Evolutionary conservation across 2,888 invertebrate genomes (phyloP).

Genomic region (Parnassius glacialis): DNA sequence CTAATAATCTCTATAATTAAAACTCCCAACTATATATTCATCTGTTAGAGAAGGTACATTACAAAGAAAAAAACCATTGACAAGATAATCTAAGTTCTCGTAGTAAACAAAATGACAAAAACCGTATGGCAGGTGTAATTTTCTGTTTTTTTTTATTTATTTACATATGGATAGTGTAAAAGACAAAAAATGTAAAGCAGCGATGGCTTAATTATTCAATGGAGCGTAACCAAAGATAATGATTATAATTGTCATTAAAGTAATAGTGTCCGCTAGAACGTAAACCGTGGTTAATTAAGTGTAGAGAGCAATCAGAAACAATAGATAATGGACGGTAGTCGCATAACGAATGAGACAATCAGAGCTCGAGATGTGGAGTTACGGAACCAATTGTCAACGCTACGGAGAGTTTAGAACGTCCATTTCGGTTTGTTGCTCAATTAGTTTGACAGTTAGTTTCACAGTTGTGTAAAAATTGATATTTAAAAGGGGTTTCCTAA

Average conservation of each 20-base stretch:
- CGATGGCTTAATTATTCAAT: slow-evolving; percentile 56
- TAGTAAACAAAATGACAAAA: slow-evolving; percentile 24
- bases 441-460: slow-evolving; percentile 12
- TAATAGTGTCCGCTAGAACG: slow-evolving; percentile 52
- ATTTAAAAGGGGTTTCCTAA: no score
- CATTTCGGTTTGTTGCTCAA: slow-evolving; percentile 17
- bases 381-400: slow-evolving; percentile 50
- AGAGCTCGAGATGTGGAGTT: slow-evolving; percentile 26
- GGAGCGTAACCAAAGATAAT: slow-evolving; percentile 58
- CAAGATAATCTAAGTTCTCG: slow-evolving; percentile 22
- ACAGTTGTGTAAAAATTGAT: no score
- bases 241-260: slow-evolving; percentile 68
- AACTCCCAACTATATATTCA: neutral
- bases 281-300: slow-evolving; percentile 64
- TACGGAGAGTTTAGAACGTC: slow-evolving; percentile 27
- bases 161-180: slow-evolving; percentile 17
- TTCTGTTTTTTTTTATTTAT: slow-evolving; percentile 26
- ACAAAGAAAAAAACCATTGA: slow-evolving; percentile 24
- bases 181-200: slow-evolving; percentile 24
- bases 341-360: slow-evolving; percentile 56
- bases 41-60: neutral
- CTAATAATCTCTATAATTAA: neutral
- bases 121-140: slow-evolving; percentile 23
- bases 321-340: slow-evolving; percentile 61
- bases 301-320: slow-evolving; percentile 43